Evolutionary conservation across 2,797 vertebrate species (phyloP), one percentile per base, ranked within the genome.

Genomic region (Nothura maculosa): DNA sequence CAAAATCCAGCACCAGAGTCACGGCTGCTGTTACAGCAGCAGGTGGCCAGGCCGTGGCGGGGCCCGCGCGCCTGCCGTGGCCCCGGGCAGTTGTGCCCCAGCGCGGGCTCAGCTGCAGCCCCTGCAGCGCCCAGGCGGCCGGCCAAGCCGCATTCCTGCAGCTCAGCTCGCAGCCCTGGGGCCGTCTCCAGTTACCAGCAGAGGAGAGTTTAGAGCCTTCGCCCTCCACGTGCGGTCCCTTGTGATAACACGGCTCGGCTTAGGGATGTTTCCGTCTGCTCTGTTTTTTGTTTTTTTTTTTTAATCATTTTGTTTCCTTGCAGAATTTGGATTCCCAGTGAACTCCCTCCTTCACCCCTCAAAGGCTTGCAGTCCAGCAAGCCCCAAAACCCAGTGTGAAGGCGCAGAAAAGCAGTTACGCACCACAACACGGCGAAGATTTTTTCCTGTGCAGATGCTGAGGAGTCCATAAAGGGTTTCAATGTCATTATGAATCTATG

Each of bases 381-480:
- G 30, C 54, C 62, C 38, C 45, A 72, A 89, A 69, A 18, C 32
- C 83, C 40, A 34, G 14, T 10, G 75, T 0, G 27, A 69, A 84
- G 67, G 62, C 47, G 63, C 20, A 92, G 66, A 67, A 70, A 67
- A 48, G 24, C 20, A 78, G 25, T 52, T 82, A 87, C 98, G 85
- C 90, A 99, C 99, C 98, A 99, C 96, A 99, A 98, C 89, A 98
- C 98, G 19, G 98, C 92, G 95, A 99, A 99, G 93, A 98, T 98
- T 90, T 98, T 99, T 93, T 99, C 99, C 21, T 98, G 94, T 48
- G 98, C 89, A 45, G 98, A 91, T 63, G 98, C 85, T 13, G 98
- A 97, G 13, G 97, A 82, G 34, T 99, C 98, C 8, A 88, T 91
- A 86, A 98, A 98, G 45, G 97, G 98, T 97, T 98, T 99, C 85